phyloP scores from a whole-genome alignment of 2,797 vertebrate genomes.

The Sebastes itinus region DNA sequence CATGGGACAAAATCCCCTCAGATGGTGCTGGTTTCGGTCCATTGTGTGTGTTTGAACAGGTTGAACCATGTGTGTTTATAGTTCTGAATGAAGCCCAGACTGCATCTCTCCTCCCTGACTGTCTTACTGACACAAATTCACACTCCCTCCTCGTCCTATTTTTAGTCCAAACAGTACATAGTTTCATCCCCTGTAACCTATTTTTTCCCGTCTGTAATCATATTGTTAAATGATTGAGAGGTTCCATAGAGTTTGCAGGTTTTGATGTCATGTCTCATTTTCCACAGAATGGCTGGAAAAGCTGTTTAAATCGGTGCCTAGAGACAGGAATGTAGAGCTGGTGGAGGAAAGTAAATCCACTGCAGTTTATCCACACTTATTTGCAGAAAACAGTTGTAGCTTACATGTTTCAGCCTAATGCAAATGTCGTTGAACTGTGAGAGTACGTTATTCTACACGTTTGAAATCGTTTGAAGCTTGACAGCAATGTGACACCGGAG shows the following conservation, averaged over 20 bases:
- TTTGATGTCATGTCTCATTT: conserved; percentile 38
- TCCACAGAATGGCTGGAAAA: conserved; percentile 31
- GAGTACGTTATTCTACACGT: background rate
- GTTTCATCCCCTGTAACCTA: conserved; percentile 24
- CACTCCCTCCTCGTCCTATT: conserved; percentile 41
- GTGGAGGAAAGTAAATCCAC: background rate
- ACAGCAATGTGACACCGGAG: background rate
- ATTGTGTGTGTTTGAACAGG: background rate
- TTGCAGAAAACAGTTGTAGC: background rate
- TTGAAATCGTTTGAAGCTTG: background rate
- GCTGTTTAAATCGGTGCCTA: conserved; percentile 5
- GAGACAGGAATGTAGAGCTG: conserved; percentile 18
- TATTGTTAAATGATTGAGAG: conserved; percentile 55
- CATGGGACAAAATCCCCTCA: background rate
- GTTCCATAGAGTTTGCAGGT: conserved; percentile 22
- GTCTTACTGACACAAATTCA: conserved; percentile 68
- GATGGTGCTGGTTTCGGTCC: background rate
- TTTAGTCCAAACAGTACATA: conserved; percentile 44
- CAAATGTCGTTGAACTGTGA: background rate
- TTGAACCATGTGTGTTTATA: background rate
- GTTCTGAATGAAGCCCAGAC: conserved; percentile 33
- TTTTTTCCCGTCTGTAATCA: conserved; percentile 41
- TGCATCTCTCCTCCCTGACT: conserved; percentile 23
- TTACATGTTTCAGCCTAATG: background rate
- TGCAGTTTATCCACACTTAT: conserved; percentile 6